Conservation (phyloP, 2,797 vertebrate species). For the Carduelis carduelis region DNA sequence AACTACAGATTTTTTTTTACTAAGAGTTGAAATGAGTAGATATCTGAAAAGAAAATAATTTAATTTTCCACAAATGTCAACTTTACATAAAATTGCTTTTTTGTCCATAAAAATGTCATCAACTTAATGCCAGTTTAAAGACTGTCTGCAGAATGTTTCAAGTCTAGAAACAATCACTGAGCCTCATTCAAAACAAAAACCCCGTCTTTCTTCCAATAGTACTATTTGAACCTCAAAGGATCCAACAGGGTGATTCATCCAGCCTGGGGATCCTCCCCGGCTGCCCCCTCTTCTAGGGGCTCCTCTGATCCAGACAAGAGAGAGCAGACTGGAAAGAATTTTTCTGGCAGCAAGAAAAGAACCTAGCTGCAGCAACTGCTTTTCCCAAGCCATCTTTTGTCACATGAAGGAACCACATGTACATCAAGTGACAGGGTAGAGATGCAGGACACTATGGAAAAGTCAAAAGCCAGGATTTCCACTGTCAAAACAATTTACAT, state of each 20-base stretch:
- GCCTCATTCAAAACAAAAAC: background rate
- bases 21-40: background rate
- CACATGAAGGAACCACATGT: background rate
- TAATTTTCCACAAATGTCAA: background rate
- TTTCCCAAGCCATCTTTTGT: background rate
- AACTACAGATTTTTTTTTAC: background rate
- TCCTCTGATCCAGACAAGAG: constrained; percentile 7
- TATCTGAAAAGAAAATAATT: background rate
- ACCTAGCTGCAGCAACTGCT: background rate
- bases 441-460: background rate
- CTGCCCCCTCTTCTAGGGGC: background rate
- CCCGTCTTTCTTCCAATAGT: background rate
- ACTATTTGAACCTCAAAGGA: background rate
- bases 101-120: background rate
- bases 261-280: background rate
- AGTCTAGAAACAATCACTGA: background rate
- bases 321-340: constrained; percentile 16
- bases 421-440: background rate
- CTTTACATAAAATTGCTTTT: background rate
- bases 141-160: background rate
- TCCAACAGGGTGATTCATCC: constrained; percentile 4
- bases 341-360: constrained; percentile 26
- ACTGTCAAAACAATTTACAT: background rate
- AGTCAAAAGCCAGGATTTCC: background rate
- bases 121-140: background rate